These are phyloP conservation scores for Drosophila crucigera DNA, from an alignment of 2,888 invertebrate genomes.

Conservation along the genomic window DNA sequence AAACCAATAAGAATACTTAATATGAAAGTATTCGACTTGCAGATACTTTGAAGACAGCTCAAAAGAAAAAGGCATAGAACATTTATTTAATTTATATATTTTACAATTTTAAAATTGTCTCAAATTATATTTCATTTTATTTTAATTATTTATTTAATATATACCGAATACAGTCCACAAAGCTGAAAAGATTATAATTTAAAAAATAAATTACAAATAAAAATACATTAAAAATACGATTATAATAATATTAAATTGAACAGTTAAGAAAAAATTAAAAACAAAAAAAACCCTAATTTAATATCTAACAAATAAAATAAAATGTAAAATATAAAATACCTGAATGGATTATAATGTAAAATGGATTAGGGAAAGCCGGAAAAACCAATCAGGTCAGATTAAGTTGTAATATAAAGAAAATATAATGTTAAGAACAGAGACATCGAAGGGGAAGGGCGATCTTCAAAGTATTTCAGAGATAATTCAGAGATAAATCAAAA, in stretches of 20 bases:
- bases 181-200: neutral
- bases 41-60: neutral
- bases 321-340: neutral
- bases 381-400: neutral
- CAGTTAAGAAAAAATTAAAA: neutral
- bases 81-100: neutral
- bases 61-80: too few relatives aligned
- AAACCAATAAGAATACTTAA: constrained; percentile 20
- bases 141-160: neutral
- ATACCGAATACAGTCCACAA: neutral
- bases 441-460: neutral
- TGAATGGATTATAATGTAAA: neutral
- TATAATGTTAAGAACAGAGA: neutral
- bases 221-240: neutral
- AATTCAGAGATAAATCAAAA: fast-evolving
- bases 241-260: neutral
- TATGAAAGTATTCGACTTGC: neutral
- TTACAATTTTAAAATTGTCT: neutral
- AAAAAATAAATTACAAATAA: neutral
- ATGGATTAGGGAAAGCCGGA: neutral
- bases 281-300: fast-evolving
- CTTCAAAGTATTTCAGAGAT: too few relatives aligned
- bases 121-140: too few relatives aligned
- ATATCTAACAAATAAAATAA: neutral
- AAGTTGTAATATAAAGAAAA: neutral